Conservation (phyloP, 2,113 vertebrate species). For the Anguilla rostrata region DNA sequence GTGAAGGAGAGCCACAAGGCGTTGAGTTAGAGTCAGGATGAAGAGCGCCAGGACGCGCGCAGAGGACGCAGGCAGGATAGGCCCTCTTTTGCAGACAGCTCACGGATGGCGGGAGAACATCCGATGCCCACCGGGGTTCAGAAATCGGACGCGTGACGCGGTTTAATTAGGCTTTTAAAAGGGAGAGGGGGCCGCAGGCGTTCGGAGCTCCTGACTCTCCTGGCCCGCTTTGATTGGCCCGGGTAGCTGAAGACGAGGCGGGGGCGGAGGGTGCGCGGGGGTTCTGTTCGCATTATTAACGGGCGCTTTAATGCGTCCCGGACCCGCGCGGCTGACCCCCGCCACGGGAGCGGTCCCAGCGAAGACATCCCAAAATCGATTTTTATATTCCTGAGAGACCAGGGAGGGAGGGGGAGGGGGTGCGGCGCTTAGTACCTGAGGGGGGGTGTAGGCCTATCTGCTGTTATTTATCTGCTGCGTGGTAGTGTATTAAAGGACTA, state of each 20-base stretch:
- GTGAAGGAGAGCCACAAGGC: too few species aligned
- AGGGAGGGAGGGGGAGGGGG: too few species aligned
- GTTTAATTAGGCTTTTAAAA: not conserved
- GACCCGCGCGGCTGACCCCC: not conserved
- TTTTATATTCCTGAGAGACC: constrained; percentile 31
- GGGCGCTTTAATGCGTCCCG: not conserved
- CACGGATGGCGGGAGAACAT: not conserved
- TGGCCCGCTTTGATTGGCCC: not conserved
- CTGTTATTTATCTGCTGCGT: not conserved
- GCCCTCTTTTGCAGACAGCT: not conserved
- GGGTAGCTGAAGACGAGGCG: not conserved
- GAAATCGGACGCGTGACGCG: not conserved
- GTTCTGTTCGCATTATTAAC: not conserved
- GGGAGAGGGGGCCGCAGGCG: not conserved
- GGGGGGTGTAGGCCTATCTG: too few species aligned
- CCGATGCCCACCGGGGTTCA: not conserved
- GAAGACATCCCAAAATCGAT: constrained; percentile 57
- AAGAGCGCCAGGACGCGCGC: not conserved
- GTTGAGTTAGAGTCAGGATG: too few species aligned
- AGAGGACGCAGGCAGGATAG: not conserved
- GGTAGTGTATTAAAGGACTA: not conserved
- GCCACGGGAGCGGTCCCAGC: constrained; percentile 49
- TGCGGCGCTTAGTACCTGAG: too few species aligned
- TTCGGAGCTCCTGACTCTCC: not conserved
- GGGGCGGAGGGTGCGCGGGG: not conserved